phyloP scores from a whole-genome alignment of 2,888 invertebrate genomes.

The Molorchus minor region DNA sequence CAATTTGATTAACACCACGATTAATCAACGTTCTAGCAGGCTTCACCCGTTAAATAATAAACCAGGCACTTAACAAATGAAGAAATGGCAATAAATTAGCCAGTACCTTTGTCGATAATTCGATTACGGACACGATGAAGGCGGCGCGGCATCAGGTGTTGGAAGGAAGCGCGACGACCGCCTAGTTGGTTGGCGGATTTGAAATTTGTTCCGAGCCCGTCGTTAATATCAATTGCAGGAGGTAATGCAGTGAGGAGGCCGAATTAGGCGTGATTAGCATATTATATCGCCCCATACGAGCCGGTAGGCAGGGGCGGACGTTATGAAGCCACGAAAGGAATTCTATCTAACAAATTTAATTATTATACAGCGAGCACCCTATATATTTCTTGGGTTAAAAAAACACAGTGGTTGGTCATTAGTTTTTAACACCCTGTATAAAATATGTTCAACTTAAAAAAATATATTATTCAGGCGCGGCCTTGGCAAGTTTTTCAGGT shows the following conservation, averaged over 20 bases:
- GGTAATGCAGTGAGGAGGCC: conserved; percentile 48
- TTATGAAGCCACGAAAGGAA: conserved; percentile 1
- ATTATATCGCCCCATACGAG: conserved; percentile 51
- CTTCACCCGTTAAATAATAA: conserved; percentile 18
- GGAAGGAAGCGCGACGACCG: conserved; percentile 15
- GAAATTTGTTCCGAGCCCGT: conserved; percentile 34
- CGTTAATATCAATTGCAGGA: conserved; percentile 57
- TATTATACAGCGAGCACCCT: no score
- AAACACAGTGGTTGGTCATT: no score
- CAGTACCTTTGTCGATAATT: conserved; percentile 24
- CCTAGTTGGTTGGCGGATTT: conserved; percentile 25
- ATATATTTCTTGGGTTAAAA: no score
- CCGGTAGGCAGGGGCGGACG: conserved; percentile 20
- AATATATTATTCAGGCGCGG: no score
- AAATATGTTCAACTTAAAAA: no score
- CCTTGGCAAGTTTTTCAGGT: no score
- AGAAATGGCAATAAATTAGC: conserved; percentile 37
- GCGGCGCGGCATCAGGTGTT: background rate
- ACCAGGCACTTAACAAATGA: conserved; percentile 40
- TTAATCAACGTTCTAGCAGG: conserved; percentile 17
- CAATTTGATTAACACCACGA: conserved; percentile 8
- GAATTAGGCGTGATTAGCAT: conserved; percentile 56
- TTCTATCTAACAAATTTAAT: no score
- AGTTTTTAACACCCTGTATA: no score
- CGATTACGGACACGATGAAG: conserved; percentile 11